Conservation (phyloP, 2,113 vertebrate genomes). For the Chunga burmeisteri region DNA sequence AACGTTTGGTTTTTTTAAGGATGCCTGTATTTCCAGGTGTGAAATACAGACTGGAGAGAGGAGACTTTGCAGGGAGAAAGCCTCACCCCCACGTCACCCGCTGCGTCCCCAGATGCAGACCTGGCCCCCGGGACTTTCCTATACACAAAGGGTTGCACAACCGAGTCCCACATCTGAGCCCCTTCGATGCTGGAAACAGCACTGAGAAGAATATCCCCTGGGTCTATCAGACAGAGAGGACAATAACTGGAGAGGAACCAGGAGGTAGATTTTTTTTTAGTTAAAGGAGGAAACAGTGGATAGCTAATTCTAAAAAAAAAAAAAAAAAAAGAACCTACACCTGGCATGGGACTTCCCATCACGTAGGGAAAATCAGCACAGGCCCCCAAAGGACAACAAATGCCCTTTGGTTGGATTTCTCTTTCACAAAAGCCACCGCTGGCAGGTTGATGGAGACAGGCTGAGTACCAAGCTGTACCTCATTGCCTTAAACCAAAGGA, state of each 20-base stretch:
- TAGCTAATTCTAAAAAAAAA: not conserved
- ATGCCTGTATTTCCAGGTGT: not conserved
- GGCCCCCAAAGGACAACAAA: not conserved
- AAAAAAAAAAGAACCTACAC: not conserved
- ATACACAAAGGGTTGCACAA: no score
- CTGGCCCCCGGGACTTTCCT: not conserved
- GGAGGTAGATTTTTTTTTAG: not conserved
- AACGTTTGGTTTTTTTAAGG: not conserved
- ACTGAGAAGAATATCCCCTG: not conserved
- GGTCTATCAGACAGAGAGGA: not conserved
- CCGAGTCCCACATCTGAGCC: not conserved
- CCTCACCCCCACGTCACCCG: not conserved
- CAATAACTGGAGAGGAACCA: not conserved
- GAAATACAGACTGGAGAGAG: not conserved
- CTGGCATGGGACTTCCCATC: not conserved
- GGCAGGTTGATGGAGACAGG: not conserved
- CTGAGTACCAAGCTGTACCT: not conserved
- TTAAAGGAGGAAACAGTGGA: not conserved
- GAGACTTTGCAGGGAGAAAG: not conserved
- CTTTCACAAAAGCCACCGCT: not conserved
- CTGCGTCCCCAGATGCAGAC: not conserved
- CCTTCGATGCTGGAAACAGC: not conserved
- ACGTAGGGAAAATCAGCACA: not conserved
- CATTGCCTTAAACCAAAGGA: not conserved
- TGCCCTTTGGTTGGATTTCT: not conserved